These are phyloP conservation scores for Enteromius mattozi DNA, from an alignment of 2,797 vertebrate species.

Conservation along the genomic window DNA sequence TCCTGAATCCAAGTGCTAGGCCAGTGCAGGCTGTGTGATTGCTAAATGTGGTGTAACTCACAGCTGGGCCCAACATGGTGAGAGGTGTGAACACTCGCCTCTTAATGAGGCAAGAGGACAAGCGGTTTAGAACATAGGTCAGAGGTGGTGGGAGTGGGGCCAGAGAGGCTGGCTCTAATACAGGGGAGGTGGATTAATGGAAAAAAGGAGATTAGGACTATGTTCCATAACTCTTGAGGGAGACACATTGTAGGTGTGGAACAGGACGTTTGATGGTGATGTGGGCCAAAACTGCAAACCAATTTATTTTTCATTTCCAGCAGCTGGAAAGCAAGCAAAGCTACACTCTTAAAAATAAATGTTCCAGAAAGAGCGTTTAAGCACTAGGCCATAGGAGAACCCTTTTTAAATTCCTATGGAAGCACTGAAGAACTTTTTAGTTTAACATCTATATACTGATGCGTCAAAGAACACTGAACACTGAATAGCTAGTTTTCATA, in stretches of 20 bases:
- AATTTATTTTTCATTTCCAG: constrained; percentile 24
- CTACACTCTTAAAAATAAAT: constrained; percentile 14
- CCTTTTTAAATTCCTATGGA: not conserved
- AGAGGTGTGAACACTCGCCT: constrained; percentile 75
- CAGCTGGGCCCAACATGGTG: constrained; percentile 79
- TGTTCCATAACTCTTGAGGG: constrained; percentile 36
- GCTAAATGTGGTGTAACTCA: constrained; percentile 53
- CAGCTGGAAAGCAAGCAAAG: constrained; percentile 24
- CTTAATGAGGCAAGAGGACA: constrained; percentile 77
- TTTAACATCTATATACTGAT: not conserved
- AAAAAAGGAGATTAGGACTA: constrained; percentile 67
- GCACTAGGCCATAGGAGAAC: not conserved
- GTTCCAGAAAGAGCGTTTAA: constrained; percentile 6
- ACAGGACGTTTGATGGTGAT: constrained; percentile 26
- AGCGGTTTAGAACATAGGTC: constrained; percentile 73
- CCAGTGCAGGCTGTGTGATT: constrained; percentile 1
- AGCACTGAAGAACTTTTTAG: not conserved
- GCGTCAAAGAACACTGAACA: not conserved
- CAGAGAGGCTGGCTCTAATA: constrained; percentile 70
- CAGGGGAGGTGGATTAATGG: constrained; percentile 72
- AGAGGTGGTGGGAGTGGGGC: constrained; percentile 70
- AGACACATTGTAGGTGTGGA: constrained; percentile 46
- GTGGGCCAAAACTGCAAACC: constrained; percentile 30
- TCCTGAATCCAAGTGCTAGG: constrained; percentile 19
- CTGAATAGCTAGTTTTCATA: not conserved